Percentiles rank a stretch among this genome's conserved stretches.
Evolutionary conservation across 2,113 vertebrate species (phyloP).

Genomic region (Emydocephalus ijimae): DNA sequence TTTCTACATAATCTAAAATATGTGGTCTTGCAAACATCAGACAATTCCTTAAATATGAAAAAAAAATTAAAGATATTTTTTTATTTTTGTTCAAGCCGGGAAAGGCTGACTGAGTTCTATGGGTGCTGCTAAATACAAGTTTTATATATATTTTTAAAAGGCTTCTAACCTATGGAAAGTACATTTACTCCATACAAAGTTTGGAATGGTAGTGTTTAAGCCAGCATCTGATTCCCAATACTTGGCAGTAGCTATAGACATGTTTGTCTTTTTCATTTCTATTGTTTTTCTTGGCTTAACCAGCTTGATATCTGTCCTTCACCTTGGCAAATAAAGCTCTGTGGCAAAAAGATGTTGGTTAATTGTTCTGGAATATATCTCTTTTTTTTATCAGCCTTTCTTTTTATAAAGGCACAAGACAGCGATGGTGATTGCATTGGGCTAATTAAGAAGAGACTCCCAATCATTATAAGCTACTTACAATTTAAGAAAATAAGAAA

Average conservation of each 20-base stretch:
- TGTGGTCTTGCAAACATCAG: constrained; percentile 44
- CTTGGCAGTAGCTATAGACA: not conserved
- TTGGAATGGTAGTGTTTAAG: constrained; percentile 40
- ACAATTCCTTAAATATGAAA: constrained; percentile 36
- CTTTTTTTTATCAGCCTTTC: not conserved
- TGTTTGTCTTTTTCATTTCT: not conserved
- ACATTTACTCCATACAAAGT: constrained; percentile 8
- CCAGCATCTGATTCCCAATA: not conserved
- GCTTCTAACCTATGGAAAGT: not conserved
- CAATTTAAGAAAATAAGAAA: not conserved
- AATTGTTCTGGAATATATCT: not conserved
- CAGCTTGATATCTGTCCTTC: not conserved
- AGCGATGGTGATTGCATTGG: constrained; percentile 6
- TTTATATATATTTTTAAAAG: not conserved
- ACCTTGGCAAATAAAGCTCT: not conserved
- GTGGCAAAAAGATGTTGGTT: not conserved
- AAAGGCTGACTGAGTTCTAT: constrained; percentile 34
- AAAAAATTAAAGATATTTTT: constrained; percentile 44
- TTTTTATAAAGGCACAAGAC: not conserved
- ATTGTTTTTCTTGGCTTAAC: not conserved
- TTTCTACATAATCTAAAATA: constrained; percentile 48
- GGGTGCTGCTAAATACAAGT: constrained; percentile 23
- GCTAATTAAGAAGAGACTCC: not conserved
- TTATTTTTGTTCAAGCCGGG: constrained; percentile 7
- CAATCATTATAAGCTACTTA: not conserved